phyloP scores from a whole-genome alignment of 1,140 invertebrate species.

The Drosophila triauraria region DNA sequence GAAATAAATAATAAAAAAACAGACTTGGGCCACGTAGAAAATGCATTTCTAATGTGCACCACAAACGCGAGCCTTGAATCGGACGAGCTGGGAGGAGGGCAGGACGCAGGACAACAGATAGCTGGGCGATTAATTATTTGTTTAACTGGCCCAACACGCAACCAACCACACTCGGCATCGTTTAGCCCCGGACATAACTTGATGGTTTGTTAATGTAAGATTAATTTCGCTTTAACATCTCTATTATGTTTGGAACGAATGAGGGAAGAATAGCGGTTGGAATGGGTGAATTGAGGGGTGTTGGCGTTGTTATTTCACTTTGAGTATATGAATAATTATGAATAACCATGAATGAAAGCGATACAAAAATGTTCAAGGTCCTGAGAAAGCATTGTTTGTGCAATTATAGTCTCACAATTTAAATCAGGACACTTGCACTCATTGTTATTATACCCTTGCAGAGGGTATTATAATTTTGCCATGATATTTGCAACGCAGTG shows the following conservation, averaged over 20 bases:
- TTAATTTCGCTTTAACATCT: conserved; percentile 80
- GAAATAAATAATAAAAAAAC: conserved; percentile 17
- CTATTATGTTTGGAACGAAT: conserved; percentile 44
- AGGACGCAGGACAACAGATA: neutral
- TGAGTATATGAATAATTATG: conserved; percentile 8
- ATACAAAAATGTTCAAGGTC: neutral
- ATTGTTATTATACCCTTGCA: too few species aligned
- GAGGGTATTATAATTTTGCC: too few species aligned
- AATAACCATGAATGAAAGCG: neutral
- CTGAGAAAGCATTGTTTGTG: neutral
- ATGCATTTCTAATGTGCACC: conserved; percentile 72
- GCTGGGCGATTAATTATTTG: conserved; percentile 74
- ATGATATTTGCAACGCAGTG: too few species aligned
- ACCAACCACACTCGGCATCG: conserved; percentile 45
- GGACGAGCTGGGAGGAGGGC: neutral
- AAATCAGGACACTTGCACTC: too few species aligned
- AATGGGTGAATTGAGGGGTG: neutral
- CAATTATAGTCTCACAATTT: neutral
- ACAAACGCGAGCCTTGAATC: conserved; percentile 59
- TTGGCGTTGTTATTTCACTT: conserved; percentile 19
- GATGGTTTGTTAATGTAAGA: conserved; percentile 76
- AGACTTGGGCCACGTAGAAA: conserved; percentile 52
- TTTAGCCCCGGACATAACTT: conserved; percentile 26
- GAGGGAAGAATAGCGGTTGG: neutral
- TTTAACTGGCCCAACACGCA: conserved; percentile 73